Percentiles rank a stretch among this genome's conserved stretches.
phyloP scores from a whole-genome alignment of 2,888 invertebrate species.

The Magallana nippona region DNA sequence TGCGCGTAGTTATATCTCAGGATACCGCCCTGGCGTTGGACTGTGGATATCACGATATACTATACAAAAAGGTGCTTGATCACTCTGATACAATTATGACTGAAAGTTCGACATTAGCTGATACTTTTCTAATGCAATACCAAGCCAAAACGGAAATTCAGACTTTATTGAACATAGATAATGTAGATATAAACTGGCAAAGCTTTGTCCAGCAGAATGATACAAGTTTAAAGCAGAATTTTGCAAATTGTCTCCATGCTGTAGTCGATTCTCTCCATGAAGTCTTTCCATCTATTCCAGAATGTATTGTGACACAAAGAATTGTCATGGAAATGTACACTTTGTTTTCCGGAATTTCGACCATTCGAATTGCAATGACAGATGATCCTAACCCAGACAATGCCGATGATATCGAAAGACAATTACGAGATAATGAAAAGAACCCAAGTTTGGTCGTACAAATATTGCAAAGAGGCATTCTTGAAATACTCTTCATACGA shows the following conservation, averaged over 20 bases:
- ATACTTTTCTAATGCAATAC: neutral
- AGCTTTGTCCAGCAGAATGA: neutral
- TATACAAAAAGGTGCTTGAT: neutral
- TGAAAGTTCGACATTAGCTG: neutral
- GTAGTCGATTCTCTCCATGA: neutral
- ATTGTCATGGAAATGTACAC: neutral
- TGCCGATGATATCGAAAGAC: neutral
- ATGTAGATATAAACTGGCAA: neutral
- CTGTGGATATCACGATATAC: neutral
- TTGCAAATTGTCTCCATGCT: constrained; percentile 1
- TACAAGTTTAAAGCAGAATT: neutral
- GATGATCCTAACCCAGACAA: neutral
- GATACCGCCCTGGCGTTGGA: neutral
- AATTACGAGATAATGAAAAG: neutral
- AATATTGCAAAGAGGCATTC: neutral
- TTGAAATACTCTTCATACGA: constrained; percentile 9
- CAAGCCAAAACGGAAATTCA: neutral
- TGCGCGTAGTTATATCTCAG: constrained; percentile 11
- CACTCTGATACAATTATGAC: too few species aligned
- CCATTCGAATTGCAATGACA: neutral
- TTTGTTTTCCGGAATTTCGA: neutral
- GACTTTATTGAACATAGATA: neutral
- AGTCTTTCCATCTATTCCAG: neutral
- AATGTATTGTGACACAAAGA: neutral
- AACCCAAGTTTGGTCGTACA: neutral